A percentile compares a stretch with the other conserved stretches of the same genome.
These are phyloP conservation scores for Bombus affinis DNA, from an alignment of 1,140 invertebrate genomes.

Conservation along the genomic window DNA sequence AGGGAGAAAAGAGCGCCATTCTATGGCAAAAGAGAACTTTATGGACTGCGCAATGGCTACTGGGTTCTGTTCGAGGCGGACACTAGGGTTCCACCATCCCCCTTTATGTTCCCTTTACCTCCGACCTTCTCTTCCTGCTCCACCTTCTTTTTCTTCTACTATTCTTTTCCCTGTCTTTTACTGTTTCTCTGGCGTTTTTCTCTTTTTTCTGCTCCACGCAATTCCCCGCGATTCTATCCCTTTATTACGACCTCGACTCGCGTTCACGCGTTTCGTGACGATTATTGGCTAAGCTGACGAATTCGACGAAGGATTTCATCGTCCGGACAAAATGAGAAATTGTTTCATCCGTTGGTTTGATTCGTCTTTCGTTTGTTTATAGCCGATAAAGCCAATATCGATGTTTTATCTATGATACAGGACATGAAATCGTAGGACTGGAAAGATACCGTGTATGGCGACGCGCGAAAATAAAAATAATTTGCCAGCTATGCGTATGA, in stretches of 20 bases:
- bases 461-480: neutral
- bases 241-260: slow-evolving; percentile 57
- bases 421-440: neutral
- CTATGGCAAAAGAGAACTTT: slow-evolving; percentile 68
- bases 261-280: slow-evolving; percentile 57
- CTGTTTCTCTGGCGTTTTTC: neutral
- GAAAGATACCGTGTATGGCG: neutral
- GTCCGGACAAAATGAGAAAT: slow-evolving; percentile 10
- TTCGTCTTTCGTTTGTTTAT: neutral
- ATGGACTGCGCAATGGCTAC: slow-evolving; percentile 71
- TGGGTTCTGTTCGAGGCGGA: slow-evolving; percentile 64
- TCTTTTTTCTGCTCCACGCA: slow-evolving; percentile 21
- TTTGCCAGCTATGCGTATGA: neutral
- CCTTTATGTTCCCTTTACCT: slow-evolving; percentile 51
- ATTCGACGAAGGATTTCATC: slow-evolving; percentile 47
- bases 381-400: neutral
- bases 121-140: neutral
- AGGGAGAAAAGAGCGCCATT: slow-evolving; percentile 63
- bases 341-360: neutral
- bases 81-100: slow-evolving; percentile 51
- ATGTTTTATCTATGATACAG: neutral
- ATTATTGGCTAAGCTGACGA: slow-evolving; percentile 56
- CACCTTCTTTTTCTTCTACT: slow-evolving; percentile 19
- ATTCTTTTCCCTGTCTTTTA: slow-evolving; percentile 17
- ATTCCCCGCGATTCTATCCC: slow-evolving; percentile 63